These are phyloP conservation scores for Paragorgia papillata DNA, from an alignment of 92 coral and sea anemone genomes.

Conservation along the genomic window DNA sequence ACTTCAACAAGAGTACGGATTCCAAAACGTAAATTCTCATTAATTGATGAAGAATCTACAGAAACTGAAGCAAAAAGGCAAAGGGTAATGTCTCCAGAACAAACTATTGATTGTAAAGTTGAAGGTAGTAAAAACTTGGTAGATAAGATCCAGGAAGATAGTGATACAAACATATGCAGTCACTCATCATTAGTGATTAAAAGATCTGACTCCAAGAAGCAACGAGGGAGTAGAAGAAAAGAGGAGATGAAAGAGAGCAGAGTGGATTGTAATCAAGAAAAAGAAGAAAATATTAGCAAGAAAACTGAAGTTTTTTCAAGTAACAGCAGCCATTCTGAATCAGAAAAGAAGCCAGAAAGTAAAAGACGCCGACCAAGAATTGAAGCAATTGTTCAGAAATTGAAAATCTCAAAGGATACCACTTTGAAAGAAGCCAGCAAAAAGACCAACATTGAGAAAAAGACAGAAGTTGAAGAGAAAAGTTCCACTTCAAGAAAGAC, in stretches of 20 bases:
- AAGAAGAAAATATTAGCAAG: slow-evolving; percentile 9
- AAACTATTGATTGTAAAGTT: neutral
- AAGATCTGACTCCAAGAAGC: slow-evolving; percentile 29
- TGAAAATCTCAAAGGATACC: slow-evolving; percentile 8
- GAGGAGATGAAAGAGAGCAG: neutral
- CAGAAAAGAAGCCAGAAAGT: slow-evolving; percentile 19
- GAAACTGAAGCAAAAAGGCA: neutral
- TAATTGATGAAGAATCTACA: slow-evolving; percentile 10
- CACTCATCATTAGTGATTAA: slow-evolving; percentile 17
- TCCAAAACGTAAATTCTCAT: slow-evolving; percentile 40
- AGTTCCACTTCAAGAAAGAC: slow-evolving; percentile 1
- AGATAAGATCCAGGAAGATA: neutral
- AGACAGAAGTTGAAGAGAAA: neutral
- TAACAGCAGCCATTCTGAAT: slow-evolving; percentile 36
- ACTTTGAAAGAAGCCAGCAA: neutral
- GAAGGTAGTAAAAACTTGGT: slow-evolving; percentile 3
- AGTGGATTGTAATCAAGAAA: slow-evolving; percentile 9
- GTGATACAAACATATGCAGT: neutral
- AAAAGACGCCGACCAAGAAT: neutral
- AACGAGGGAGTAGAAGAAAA: slow-evolving; percentile 6
- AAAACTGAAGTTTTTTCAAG: neutral
- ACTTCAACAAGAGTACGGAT: slow-evolving; percentile 16
- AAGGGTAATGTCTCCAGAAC: slow-evolving; percentile 11
- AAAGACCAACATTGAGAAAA: neutral
- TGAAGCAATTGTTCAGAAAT: slow-evolving; percentile 12